Evolutionary conservation across 2,888 invertebrate species (phyloP).

Genomic region (Chrysopilus asiliformis): DNA sequence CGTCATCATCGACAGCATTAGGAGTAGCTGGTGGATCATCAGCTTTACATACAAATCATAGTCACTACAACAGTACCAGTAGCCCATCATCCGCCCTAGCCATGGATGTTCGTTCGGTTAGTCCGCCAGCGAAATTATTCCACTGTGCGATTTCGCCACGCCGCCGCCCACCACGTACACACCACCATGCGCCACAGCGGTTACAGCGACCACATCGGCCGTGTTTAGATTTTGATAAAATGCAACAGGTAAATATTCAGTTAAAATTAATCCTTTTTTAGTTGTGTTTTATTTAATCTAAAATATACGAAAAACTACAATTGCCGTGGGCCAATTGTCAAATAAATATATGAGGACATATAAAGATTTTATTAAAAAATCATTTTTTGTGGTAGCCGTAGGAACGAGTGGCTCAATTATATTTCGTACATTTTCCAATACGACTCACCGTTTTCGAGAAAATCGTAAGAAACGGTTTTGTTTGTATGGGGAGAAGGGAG

Average conservation of each 20-base stretch:
- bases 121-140: conserved; percentile 40
- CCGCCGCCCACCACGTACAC: conserved; percentile 47
- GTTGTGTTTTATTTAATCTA: no score
- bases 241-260: conserved; percentile 69
- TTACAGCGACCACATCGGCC: conserved; percentile 62
- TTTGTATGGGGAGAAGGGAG: no score
- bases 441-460: no score
- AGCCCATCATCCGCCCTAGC: conserved; percentile 29
- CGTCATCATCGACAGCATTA: background rate
- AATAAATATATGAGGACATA: no score
- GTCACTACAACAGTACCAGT: conserved; percentile 31
- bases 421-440: no score
- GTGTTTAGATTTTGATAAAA: conserved; percentile 90
- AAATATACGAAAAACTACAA: no score
- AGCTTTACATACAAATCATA: conserved; percentile 29
- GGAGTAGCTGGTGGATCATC: conserved; percentile 2
- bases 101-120: conserved; percentile 34
- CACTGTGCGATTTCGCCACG: conserved; percentile 46
- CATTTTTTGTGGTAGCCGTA: no score
- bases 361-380: no score
- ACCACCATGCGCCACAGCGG: conserved; percentile 35
- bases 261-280: no score
- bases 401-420: no score
- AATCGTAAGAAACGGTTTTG: no score
- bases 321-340: no score